These are phyloP conservation scores for Phalanger gymnotis DNA, from an alignment of 2,797 vertebrate species.

Conservation along the genomic window DNA sequence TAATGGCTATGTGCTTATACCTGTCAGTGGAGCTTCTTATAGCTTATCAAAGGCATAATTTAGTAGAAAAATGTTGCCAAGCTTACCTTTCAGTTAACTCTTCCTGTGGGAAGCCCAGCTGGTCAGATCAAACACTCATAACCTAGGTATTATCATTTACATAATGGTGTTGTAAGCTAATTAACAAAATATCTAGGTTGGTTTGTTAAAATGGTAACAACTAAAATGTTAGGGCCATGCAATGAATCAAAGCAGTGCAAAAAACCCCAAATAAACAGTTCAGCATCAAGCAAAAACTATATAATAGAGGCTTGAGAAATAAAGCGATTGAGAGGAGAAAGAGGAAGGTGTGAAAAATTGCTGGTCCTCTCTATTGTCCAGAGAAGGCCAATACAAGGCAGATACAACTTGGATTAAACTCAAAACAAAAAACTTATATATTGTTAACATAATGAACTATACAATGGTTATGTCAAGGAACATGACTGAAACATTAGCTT, in stretches of 20 bases:
- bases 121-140: too few relatives aligned
- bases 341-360: background rate
- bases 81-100: background rate
- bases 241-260: background rate
- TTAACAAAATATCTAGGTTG: background rate
- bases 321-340: background rate
- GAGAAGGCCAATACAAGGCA: background rate
- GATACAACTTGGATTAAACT: background rate
- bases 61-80: background rate
- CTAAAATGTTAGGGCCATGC: background rate
- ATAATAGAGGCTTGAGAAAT: too few relatives aligned
- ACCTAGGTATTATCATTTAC: background rate
- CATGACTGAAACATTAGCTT: background rate
- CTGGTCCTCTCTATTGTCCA: background rate
- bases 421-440: background rate
- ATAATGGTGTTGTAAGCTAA: background rate
- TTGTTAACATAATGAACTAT: background rate
- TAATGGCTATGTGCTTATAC: background rate
- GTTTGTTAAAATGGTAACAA: background rate
- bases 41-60: background rate
- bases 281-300: background rate
- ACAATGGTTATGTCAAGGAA: background rate
- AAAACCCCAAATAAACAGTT: background rate
- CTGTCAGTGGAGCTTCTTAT: background rate
- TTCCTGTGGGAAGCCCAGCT: background rate